Evolutionary conservation across 2,113 vertebrate genomes (phyloP).

Genomic region (Prionailurus viverrinus): DNA sequence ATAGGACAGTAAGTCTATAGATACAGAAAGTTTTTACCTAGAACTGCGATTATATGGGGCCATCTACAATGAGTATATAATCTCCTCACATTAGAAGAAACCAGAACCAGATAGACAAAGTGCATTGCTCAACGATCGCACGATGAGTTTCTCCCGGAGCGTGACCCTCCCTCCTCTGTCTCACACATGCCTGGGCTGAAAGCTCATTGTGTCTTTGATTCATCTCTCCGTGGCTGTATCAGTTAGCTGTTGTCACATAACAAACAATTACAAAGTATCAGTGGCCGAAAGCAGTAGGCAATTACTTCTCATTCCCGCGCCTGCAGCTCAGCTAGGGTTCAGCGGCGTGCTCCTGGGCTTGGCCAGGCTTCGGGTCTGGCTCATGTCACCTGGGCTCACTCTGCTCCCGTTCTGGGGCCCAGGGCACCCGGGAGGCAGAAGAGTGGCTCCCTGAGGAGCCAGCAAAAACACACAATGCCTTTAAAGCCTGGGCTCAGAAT

Average conservation of each 20-base stretch:
- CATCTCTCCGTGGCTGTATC: background rate
- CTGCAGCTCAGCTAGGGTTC: background rate
- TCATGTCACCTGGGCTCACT: background rate
- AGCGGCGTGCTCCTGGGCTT: background rate
- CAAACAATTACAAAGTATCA: background rate
- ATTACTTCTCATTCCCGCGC: background rate
- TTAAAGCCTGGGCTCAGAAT: background rate
- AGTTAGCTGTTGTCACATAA: background rate
- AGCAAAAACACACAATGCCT: background rate
- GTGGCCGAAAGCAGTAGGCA: background rate
- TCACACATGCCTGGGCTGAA: background rate
- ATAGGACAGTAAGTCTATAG: background rate
- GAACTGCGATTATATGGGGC: background rate
- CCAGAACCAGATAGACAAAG: background rate
- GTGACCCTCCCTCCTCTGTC: background rate
- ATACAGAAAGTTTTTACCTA: background rate
- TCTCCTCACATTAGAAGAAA: conserved; percentile 22
- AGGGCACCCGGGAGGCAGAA: background rate
- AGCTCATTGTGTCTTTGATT: background rate
- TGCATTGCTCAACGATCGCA: background rate
- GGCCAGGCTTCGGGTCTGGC: background rate
- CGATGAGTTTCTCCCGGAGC: background rate
- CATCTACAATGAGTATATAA: background rate
- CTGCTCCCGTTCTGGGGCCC: background rate
- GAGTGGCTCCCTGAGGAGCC: background rate